These are phyloP conservation scores for Tigriopus japonicus DNA, from an alignment of 1,140 invertebrate species.

Conservation along the genomic window DNA sequence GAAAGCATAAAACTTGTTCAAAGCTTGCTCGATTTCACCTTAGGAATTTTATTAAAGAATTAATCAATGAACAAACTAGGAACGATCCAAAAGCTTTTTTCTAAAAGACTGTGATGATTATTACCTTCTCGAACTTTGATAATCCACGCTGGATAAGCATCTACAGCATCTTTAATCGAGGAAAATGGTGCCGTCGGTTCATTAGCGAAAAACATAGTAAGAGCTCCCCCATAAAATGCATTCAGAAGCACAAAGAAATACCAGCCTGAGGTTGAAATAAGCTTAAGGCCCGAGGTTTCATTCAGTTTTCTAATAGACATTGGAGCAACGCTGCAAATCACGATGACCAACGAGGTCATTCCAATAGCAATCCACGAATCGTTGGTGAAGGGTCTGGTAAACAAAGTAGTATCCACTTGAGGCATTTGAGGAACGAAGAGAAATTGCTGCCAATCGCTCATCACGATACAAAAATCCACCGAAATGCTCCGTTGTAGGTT, in stretches of 20 bases:
- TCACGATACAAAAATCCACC: too few relatives aligned
- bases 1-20: too few relatives aligned
- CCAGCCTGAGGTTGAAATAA: not conserved
- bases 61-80: too few relatives aligned
- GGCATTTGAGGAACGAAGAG: not conserved
- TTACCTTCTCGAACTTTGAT: too few relatives aligned
- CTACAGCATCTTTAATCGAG: too few relatives aligned
- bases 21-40: too few relatives aligned
- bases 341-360: not conserved
- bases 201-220: not conserved
- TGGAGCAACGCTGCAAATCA: not conserved
- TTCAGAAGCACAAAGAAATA: not conserved
- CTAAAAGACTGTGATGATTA: too few relatives aligned
- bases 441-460: too few relatives aligned
- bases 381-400: not conserved
- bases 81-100: too few relatives aligned
- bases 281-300: not conserved
- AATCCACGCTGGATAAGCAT: too few relatives aligned
- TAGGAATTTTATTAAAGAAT: too few relatives aligned
- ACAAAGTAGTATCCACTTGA: not conserved
- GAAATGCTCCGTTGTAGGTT: too few relatives aligned
- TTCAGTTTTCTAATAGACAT: not conserved
- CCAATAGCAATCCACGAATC: not conserved
- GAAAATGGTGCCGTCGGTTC: not conserved
- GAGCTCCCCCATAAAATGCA: not conserved